These are phyloP conservation scores for Unio pictorum DNA, from an alignment of 2,888 invertebrate genomes.

Conservation along the genomic window DNA sequence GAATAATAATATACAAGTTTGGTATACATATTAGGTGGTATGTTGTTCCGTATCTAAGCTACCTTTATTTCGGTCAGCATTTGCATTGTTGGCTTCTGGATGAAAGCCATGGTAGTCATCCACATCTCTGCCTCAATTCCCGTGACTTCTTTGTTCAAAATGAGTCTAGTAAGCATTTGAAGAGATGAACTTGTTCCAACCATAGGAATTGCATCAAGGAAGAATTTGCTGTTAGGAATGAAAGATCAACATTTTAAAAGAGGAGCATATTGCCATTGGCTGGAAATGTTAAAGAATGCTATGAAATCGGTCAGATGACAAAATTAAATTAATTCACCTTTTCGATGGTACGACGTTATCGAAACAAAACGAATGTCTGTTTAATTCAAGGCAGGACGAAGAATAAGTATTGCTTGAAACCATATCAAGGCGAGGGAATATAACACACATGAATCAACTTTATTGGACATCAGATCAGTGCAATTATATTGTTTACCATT, in stretches of 20 bases:
- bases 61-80: constrained; percentile 72
- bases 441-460: not conserved
- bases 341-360: no score
- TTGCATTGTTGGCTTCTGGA: constrained; percentile 73
- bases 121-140: constrained; percentile 82
- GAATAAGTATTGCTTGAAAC: not conserved
- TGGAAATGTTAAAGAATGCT: no score
- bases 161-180: constrained; percentile 86
- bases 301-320: no score
- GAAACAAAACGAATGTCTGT: no score
- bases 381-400: no score
- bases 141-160: constrained; percentile 78
- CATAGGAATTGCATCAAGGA: constrained; percentile 88
- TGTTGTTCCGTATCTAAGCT: constrained; percentile 17
- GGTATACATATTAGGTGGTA: not conserved
- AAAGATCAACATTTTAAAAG: not conserved
- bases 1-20: not conserved
- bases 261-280: not conserved
- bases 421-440: not conserved
- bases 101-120: constrained; percentile 89
- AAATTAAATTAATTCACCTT: no score
- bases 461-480: not conserved
- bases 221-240: constrained; percentile 77
- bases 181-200: constrained; percentile 88
- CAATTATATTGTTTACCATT: not conserved